A percentile compares a stretch with the other conserved stretches of the same genome.
Conservation (phyloP, 2,888 invertebrate genomes). For the Thymelicus lineola region DNA sequence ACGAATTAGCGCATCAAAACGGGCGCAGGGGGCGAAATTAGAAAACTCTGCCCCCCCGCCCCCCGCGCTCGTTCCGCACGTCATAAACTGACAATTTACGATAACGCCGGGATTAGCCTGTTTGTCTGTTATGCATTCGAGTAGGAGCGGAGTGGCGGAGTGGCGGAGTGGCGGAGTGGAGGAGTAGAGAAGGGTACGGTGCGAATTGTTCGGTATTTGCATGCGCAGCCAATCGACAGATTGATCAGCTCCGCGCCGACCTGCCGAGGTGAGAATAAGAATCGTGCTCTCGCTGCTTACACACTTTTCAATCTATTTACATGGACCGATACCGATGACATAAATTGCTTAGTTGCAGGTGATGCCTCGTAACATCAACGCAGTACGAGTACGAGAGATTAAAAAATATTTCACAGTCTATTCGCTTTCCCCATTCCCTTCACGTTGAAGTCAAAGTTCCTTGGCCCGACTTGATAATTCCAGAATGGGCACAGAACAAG, state of each 20-base stretch:
- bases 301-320: too few relatives aligned
- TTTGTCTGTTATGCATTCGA: conserved; percentile 83
- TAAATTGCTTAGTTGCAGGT: too few relatives aligned
- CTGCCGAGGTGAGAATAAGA: conserved; percentile 25
- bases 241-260: conserved; percentile 40
- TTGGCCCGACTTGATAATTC: not conserved
- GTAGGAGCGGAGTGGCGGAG: conserved; percentile 46
- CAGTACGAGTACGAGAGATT: too few relatives aligned
- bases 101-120: conserved; percentile 85
- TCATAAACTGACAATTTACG: conserved; percentile 87
- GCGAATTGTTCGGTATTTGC: conserved; percentile 67
- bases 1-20: conserved; percentile 84
- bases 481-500: not conserved
- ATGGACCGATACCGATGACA: too few relatives aligned
- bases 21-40: conserved; percentile 81
- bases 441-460: not conserved
- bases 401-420: too few relatives aligned
- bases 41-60: conserved; percentile 69
- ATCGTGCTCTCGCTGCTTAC: conserved; percentile 1
- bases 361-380: too few relatives aligned
- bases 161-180: conserved; percentile 44
- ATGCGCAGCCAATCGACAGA: conserved; percentile 53
- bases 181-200: conserved; percentile 50
- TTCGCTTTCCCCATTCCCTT: too few relatives aligned
- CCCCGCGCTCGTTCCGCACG: conserved; percentile 81